Evolutionary conservation across 2,888 invertebrate species (phyloP), one percentile per base, ranked within the genome.

Genomic region (Fissipunctia ypsillon): DNA sequence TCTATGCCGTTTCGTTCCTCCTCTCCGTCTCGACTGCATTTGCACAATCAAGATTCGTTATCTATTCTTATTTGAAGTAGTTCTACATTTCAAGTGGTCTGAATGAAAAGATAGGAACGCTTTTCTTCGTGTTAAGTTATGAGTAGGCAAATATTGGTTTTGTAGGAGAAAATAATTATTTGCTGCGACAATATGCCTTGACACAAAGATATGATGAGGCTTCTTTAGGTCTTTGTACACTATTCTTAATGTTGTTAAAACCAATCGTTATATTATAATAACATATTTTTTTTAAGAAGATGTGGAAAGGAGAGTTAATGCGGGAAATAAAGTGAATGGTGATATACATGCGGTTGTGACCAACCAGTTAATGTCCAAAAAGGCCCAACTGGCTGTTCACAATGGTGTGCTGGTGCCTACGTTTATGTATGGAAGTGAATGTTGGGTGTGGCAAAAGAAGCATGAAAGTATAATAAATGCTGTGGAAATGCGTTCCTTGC

Each of bases 31-130:
- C 48, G 74, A 69, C 60, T 78, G 73, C 79, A 76, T 61, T 79
- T 77, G 52, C 76, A 80, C 76, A 80, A 66, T 73, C 69, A 72
- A 73, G 69, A 66, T 74, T 76, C 69, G 56, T 70, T 84, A 68
- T 63, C 80, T 48, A 75, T 80, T 84, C 67, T 61, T 54, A 59
- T 66, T 83, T 69, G 31, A 64, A 84, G 60, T 68, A 68, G 80
- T 80, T 70, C 75, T 74, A 43, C 31, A 68, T 68, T 83, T 68
- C 50, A 57, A 68, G 73, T 35, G 56, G 16, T 65, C 43, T 59
- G 28, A 69, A 64, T 69, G 45, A 52, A 45, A 28, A 50, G n/a
- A 67, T 50, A 63, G n/a, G 63, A 28, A 52, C 25, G 14, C 0
- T 66, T 63, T 67, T 45, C 69, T 67, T 80, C 60, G 59, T 48